Evolutionary conservation across 2,113 vertebrate genomes (phyloP), one percentile per base, ranked within the genome.

Genomic region (Takifugu flavidus): DNA sequence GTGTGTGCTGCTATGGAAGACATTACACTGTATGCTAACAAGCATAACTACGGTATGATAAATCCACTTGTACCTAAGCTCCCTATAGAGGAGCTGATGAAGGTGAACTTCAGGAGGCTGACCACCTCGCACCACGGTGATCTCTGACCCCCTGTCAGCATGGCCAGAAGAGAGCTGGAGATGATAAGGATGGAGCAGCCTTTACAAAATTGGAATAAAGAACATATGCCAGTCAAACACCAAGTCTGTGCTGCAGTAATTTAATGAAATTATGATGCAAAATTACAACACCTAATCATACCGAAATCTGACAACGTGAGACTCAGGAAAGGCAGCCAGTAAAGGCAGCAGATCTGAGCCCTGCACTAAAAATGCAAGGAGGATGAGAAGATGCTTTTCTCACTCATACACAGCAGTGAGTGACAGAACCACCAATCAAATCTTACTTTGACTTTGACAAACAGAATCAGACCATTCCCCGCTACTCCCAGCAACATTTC

Each of bases 61-160:
- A 14, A n/a, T n/a, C 2, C 45, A n/a, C 8, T 47, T 5, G 26
- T 81, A 91, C 91, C 88, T 67, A 91, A 60, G 62, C 90, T 91
- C 45, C 91, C 90, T 12, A 91, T 80, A 5, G 91, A 92, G 10
- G 91, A 92, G 31, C 81, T 85, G 67, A 92, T 87, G 73, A 91
- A 91, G 57, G 89, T 77, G 51, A 91, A 91, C 72, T 92, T 92
- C n/a, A 92, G 82, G 75, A 92, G 74, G 69, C 88, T 89, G 79
- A 91, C 88, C 1, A 87, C 59, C 70, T 92, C 88, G 68, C 91
- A 92, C 91, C 90, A 92, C 0, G 90, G 88, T 13, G 91, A 91
- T 25, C 49, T 79, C 72, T 92, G 89, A 79, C 88, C 89, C 27
- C 76, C 80, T 0, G 76, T 87, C 52, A 91, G 57, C 13, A 90